Conservation (phyloP, 2,113 vertebrate species). For the Callipepla squamata region DNA sequence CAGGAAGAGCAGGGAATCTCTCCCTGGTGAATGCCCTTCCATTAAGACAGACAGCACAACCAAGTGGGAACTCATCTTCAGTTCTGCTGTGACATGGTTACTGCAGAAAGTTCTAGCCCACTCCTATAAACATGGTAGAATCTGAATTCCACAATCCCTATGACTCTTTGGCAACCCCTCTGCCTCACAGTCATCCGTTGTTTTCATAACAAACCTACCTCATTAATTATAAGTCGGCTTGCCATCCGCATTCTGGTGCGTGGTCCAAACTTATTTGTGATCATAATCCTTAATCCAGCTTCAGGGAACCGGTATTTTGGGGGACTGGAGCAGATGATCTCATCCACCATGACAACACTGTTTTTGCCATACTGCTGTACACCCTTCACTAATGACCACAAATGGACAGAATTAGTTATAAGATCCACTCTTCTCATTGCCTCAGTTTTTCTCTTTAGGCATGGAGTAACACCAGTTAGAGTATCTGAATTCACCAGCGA, state of each 20-base stretch:
- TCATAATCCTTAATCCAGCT: constrained; percentile 93
- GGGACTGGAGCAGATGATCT: constrained; percentile 93
- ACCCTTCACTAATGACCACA: constrained; percentile 86
- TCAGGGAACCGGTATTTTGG: constrained; percentile 95
- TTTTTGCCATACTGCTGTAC: constrained; percentile 83
- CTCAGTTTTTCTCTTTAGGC: background rate
- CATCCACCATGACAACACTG: constrained; percentile 95
- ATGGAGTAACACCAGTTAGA: background rate
- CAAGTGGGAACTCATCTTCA: background rate
- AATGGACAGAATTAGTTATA: constrained; percentile 49
- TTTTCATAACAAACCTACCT: constrained; percentile 77
- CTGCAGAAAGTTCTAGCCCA: background rate
- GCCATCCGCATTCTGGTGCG: constrained; percentile 96
- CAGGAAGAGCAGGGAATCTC: background rate
- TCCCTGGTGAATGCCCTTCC: background rate
- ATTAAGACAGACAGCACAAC: background rate
- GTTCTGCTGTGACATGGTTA: background rate
- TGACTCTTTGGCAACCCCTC: background rate
- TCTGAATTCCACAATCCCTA: background rate
- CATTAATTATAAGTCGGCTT: constrained; percentile 95
- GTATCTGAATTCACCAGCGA: background rate
- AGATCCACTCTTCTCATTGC: background rate
- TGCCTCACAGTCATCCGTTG: background rate
- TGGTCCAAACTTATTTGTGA: constrained; percentile 95
- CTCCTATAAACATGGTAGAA: accelerated